Evolutionary conservation across 2,888 invertebrate species (phyloP).

Genomic region (Cryptus armator): DNA sequence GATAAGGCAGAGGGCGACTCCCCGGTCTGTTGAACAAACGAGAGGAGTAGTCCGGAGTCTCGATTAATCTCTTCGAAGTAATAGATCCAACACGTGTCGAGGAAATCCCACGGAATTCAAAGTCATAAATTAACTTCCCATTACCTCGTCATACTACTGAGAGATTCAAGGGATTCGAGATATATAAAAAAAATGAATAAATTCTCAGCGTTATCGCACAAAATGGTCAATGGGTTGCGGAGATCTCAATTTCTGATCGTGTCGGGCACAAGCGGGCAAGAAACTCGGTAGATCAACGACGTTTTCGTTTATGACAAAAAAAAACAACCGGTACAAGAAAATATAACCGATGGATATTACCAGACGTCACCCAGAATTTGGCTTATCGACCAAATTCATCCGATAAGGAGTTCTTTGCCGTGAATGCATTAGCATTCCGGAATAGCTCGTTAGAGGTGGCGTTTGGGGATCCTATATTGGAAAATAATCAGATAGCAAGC

Average conservation of each 20-base stretch:
- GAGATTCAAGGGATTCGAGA: background rate
- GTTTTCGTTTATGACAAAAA: slow-evolving; percentile 19
- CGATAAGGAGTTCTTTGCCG: slow-evolving; percentile 63
- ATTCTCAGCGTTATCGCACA: slow-evolving; percentile 26
- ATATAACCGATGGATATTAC: slow-evolving; percentile 37
- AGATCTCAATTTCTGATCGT: slow-evolving; percentile 50
- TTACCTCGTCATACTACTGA: slow-evolving; percentile 46
- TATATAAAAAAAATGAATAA: slow-evolving; percentile 5
- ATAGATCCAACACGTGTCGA: slow-evolving; percentile 72
- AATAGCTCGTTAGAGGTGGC: slow-evolving; percentile 56
- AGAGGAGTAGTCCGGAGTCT: slow-evolving; percentile 54
- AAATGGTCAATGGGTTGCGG: slow-evolving; percentile 22
- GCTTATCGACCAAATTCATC: slow-evolving; percentile 67
- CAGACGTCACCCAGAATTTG: slow-evolving; percentile 30
- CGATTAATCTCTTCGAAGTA: slow-evolving; percentile 73
- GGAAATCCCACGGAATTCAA: slow-evolving; percentile 59
- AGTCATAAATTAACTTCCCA: slow-evolving; percentile 68
- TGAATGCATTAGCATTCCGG: slow-evolving; percentile 72
- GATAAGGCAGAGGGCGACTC: slow-evolving; percentile 53
- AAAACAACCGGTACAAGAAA: slow-evolving; percentile 39
- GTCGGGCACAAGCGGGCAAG: background rate
- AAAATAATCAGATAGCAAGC: slow-evolving; percentile 29
- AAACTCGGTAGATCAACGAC: background rate
- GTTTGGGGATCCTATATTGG: slow-evolving; percentile 24
- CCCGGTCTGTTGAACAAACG: slow-evolving; percentile 48